A percentile compares a stretch with the other conserved stretches of the same genome.
Evolutionary conservation across 2,888 invertebrate species (phyloP).

Genomic region (Diarsia rubi): DNA sequence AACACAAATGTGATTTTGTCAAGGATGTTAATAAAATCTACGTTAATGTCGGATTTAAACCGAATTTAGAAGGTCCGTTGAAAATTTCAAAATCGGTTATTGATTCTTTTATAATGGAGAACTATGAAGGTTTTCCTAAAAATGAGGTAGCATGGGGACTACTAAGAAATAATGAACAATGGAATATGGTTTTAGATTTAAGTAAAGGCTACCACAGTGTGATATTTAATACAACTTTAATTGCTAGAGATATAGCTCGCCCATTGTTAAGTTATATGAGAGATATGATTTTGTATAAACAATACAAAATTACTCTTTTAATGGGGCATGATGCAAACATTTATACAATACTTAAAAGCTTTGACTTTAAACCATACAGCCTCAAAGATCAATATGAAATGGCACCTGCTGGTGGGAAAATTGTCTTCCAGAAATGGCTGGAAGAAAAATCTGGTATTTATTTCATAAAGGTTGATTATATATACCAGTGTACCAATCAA

Average conservation of each 20-base stretch:
- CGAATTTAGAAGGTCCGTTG: conserved; percentile 81
- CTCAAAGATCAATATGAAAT: conserved; percentile 78
- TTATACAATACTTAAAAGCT: conserved; percentile 78
- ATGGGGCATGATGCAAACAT: conserved; percentile 88
- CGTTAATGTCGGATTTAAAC: conserved; percentile 75
- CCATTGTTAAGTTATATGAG: conserved; percentile 79
- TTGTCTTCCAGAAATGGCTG: conserved; percentile 85
- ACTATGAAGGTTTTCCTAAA: conserved; percentile 81
- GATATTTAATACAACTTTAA: conserved; percentile 79
- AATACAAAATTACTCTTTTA: conserved; percentile 75
- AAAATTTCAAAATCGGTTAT: conserved; percentile 82
- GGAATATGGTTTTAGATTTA: conserved; percentile 77
- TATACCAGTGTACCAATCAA: conserved; percentile 80
- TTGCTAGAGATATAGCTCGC: conserved; percentile 81
- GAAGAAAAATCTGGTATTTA: conserved; percentile 65
- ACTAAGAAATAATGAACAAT: conserved; percentile 69
- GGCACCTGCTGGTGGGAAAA: conserved; percentile 82
- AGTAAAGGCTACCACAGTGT: conserved; percentile 80
- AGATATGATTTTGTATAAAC: conserved; percentile 71
- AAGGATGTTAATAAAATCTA: conserved; percentile 74
- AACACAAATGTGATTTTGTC: conserved; percentile 78
- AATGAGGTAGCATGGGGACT: conserved; percentile 84
- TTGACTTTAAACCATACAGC: conserved; percentile 76
- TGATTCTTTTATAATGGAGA: conserved; percentile 86
- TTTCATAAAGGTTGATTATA: conserved; percentile 80